These are phyloP conservation scores for Norana najaformis DNA, from an alignment of 2,888 invertebrate genomes.

Conservation along the genomic window DNA sequence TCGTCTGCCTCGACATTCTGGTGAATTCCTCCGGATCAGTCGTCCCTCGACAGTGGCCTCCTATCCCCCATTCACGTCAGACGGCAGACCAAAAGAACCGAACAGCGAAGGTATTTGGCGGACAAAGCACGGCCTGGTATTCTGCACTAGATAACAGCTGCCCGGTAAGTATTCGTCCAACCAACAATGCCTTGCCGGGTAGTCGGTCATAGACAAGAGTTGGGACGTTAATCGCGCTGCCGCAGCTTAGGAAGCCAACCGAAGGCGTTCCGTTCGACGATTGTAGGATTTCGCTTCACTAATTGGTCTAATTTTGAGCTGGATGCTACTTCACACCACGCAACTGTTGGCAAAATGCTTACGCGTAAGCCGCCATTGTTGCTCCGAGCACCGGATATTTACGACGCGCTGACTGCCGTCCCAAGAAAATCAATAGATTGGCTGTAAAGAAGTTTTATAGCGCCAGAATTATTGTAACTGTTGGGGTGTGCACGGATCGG, in stretches of 20 bases:
- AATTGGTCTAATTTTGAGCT: not conserved
- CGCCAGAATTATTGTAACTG: slow-evolving; percentile 13
- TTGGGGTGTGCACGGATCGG: not conserved
- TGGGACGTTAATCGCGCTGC: not conserved
- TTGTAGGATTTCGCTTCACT: not conserved
- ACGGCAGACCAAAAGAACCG: not conserved
- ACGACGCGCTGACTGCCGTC: not conserved
- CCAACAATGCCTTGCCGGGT: slow-evolving; percentile 13
- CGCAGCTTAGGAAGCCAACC: not conserved
- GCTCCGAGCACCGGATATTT: not conserved
- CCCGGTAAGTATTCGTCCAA: not conserved
- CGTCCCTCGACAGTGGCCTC: not conserved
- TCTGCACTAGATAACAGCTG: not conserved
- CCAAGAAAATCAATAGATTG: slow-evolving; percentile 2
- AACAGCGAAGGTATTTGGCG: not conserved
- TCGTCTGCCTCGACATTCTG: not conserved
- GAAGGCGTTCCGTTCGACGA: not conserved
- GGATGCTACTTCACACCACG: not conserved
- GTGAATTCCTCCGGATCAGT: not conserved
- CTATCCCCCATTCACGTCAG: not conserved
- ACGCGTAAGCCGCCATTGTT: slow-evolving; percentile 2
- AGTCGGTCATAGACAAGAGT: slow-evolving; percentile 13
- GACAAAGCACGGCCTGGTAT: not conserved
- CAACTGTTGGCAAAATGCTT: not conserved
- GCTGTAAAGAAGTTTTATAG: slow-evolving; percentile 7